Percentiles rank a stretch among this genome's conserved stretches.
Evolutionary conservation across 2,113 vertebrate genomes (phyloP).

Genomic region (Grantiella picta): DNA sequence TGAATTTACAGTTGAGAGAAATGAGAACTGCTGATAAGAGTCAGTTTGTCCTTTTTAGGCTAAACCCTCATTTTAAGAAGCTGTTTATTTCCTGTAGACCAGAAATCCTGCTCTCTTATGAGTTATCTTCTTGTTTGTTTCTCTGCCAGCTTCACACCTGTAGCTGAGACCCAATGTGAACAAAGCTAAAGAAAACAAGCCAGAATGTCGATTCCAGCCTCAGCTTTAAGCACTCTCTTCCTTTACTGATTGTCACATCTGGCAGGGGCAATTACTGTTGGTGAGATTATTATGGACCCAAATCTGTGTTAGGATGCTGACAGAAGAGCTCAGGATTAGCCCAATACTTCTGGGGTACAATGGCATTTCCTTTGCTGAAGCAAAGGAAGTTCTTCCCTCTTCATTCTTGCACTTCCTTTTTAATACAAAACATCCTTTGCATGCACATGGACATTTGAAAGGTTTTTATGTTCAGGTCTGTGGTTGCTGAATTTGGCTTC

Average conservation of each 20-base stretch:
- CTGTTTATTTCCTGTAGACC: not conserved
- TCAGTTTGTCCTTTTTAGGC: not conserved
- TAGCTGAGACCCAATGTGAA: not conserved
- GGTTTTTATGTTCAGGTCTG: not conserved
- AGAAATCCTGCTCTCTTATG: not conserved
- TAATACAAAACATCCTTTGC: slow-evolving; percentile 39
- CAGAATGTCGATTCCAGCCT: not conserved
- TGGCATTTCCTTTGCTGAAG: slow-evolving; percentile 50
- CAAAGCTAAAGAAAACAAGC: not conserved
- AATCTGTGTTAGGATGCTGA: not conserved
- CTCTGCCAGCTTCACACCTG: slow-evolving; percentile 40
- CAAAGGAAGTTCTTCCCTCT: slow-evolving; percentile 41
- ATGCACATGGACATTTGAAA: not conserved
- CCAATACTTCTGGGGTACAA: not conserved
- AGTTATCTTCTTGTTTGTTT: not conserved
- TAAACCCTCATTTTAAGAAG: not conserved
- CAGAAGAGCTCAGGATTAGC: not conserved
- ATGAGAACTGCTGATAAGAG: not conserved
- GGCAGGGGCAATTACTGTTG: not conserved
- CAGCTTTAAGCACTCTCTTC: not conserved
- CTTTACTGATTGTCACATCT: not conserved
- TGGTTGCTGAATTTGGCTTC: not conserved
- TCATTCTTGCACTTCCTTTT: slow-evolving; percentile 38
- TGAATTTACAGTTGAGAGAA: not conserved
- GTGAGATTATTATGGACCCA: not conserved